phyloP scores from a whole-genome alignment of 2,888 invertebrate genomes.

The Hylaea fasciaria region DNA sequence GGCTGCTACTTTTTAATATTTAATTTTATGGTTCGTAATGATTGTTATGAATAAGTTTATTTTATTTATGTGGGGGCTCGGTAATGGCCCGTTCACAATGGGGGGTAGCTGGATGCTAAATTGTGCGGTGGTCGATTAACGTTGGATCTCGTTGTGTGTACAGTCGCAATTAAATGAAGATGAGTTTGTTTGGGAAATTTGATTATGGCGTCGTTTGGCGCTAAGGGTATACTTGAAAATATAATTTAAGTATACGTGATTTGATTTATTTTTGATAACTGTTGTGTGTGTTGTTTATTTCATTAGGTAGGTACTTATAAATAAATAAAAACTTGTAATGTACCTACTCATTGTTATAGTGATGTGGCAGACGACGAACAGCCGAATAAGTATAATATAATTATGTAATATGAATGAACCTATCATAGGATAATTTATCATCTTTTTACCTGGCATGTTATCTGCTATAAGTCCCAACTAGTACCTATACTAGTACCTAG shows the following conservation, averaged over 20 bases:
- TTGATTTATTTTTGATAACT: too few species aligned
- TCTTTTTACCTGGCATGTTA: too few species aligned
- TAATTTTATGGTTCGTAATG: conserved; percentile 77
- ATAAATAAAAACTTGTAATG: too few species aligned
- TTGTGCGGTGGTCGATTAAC: conserved; percentile 24
- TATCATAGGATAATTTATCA: too few species aligned
- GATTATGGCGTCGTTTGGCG: conserved; percentile 24
- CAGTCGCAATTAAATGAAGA: conserved; percentile 34
- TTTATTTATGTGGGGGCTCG: conserved; percentile 69
- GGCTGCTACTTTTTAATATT: conserved; percentile 68
- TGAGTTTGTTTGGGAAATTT: conserved; percentile 29
- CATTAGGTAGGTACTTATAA: too few species aligned
- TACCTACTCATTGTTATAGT: too few species aligned
- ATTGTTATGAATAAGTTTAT: conserved; percentile 80
- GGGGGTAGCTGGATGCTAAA: conserved; percentile 32
- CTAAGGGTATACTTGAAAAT: background rate
- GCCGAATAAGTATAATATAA: too few species aligned
- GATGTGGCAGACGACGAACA: too few species aligned
- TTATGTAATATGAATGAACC: too few species aligned
- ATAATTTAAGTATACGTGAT: background rate
- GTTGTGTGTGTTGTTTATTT: too few species aligned
- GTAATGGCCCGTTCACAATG: conserved; percentile 63
- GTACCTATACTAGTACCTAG: too few species aligned
- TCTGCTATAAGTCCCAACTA: too few species aligned
- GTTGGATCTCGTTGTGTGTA: conserved; percentile 31